Evolutionary conservation across 2,797 vertebrate genomes (phyloP), one percentile per base, ranked within the genome.

Genomic region (Artibeus jamaicensis): DNA sequence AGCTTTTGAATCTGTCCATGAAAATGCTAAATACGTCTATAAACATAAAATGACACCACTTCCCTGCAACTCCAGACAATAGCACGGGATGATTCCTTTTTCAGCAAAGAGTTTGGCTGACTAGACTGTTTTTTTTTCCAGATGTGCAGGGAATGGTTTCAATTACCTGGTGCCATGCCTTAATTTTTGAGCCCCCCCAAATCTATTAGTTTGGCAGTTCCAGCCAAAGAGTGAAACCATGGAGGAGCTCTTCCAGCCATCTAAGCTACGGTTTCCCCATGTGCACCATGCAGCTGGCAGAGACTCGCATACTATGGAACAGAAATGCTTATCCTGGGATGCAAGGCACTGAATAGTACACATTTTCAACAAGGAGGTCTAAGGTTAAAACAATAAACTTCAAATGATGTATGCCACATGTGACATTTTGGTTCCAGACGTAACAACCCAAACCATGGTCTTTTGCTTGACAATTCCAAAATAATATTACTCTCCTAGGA

Each of bases 1-100:
- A 84, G 78, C 68, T 97, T 98, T 94, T 97, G 89, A 97, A 82
- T 97, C 93, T 97, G 94, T 96, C 97, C 14, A 6, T 97, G 97
- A 98, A 98, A 98, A 98, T 96, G 94, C 94, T 95, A 97, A 98
- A 95, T 95, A 93, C 93, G 97, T 98, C 97, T 98, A 96, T 97
- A 97, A 89, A 97, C 42, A 68, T 97, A 97, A 98, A 78, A 90
- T 89, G 89, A 97, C 93, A 91, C 91, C 95, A 81, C 70, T 97
- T 95, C 92, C 89, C 88, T 93, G 53, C 6, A 95, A 29, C 79
- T 98, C 71, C 70, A 94, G 95, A 83, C 86, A 97, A 92, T 85
- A 57, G 44, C 73, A 4, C 15, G n/a, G n/a, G 91, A 97, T 93
- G 39, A 89, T 98, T 97, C 97, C 98, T 97, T 96, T 96, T 62